Percentiles rank a stretch among this genome's conserved stretches.
Evolutionary conservation across 2,113 vertebrate species (phyloP).

Genomic region (Toxotes chatareus): DNA sequence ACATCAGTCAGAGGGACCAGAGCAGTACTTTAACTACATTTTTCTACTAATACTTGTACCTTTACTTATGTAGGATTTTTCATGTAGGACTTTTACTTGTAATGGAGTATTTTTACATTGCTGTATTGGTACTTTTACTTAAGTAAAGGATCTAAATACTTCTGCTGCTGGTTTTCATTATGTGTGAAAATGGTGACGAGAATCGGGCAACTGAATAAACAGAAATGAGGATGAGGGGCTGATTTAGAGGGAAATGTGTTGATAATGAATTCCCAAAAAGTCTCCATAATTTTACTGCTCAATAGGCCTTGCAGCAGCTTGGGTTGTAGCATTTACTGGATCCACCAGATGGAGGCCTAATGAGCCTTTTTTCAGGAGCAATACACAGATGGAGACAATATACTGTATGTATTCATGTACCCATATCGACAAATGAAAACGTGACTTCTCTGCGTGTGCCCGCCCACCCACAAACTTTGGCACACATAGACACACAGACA

Average conservation of each 20-base stretch:
- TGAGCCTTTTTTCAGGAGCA: slow-evolving; percentile 84
- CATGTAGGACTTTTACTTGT: too few relatives aligned
- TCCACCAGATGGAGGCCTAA: slow-evolving; percentile 90
- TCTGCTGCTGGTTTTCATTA: neutral
- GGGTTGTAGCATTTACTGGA: slow-evolving; percentile 87
- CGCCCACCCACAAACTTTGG: slow-evolving; percentile 14
- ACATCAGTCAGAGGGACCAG: too few relatives aligned
- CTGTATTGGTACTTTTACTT: too few relatives aligned
- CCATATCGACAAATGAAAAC: slow-evolving; percentile 34
- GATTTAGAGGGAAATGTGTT: slow-evolving; percentile 58
- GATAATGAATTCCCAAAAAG: slow-evolving; percentile 71
- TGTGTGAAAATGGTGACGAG: slow-evolving; percentile 24
- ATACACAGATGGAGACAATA: slow-evolving; percentile 84
- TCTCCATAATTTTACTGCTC: slow-evolving; percentile 88
- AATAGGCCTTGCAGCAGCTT: slow-evolving; percentile 88
- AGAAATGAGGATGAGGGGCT: slow-evolving; percentile 30
- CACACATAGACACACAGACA: slow-evolving; percentile 14
- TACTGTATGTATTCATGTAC: slow-evolving; percentile 62
- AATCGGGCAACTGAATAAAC: slow-evolving; percentile 38
- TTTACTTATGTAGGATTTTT: too few relatives aligned
- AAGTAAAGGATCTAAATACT: too few relatives aligned
- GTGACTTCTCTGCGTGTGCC: slow-evolving; percentile 34
- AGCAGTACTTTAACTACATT: too few relatives aligned
- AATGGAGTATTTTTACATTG: too few relatives aligned
- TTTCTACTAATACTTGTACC: too few relatives aligned